phyloP scores from a whole-genome alignment of 2,888 invertebrate genomes.

The Ditula angustiorana region DNA sequence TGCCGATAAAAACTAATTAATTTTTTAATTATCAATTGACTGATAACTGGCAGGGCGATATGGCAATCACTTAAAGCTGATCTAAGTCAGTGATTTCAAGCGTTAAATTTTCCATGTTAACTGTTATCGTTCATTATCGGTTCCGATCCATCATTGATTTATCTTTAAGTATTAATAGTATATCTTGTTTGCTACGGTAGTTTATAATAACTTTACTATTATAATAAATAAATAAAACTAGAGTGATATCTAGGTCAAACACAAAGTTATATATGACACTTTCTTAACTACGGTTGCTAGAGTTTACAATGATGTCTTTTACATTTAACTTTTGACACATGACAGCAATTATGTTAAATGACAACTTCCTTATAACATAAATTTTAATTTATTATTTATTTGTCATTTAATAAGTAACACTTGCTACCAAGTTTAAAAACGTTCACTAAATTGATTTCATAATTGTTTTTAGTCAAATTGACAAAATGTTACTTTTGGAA shows the following conservation, averaged over 20 bases:
- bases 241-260: not conserved
- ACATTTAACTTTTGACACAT: no score
- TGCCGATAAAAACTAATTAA: not conserved
- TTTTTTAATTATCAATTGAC: not conserved
- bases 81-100: constrained; percentile 5
- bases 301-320: no score
- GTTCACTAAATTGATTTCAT: no score
- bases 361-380: no score
- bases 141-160: constrained; percentile 14
- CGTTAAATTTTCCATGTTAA: constrained; percentile 5
- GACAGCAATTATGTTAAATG: no score
- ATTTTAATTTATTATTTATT: no score
- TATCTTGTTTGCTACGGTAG: not conserved
- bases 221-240: not conserved
- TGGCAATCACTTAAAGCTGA: constrained; percentile 14
- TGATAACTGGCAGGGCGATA: not conserved
- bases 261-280: no score
- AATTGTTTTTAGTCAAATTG: no score
- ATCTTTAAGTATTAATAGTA: constrained; percentile 1
- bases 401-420: no score
- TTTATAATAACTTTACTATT: not conserved
- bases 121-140: not conserved
- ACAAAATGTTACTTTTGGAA: no score
- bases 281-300: not conserved
- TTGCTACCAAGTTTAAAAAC: no score